Evolutionary conservation across 2,113 vertebrate genomes (phyloP).

Genomic region (Pagrus major): DNA sequence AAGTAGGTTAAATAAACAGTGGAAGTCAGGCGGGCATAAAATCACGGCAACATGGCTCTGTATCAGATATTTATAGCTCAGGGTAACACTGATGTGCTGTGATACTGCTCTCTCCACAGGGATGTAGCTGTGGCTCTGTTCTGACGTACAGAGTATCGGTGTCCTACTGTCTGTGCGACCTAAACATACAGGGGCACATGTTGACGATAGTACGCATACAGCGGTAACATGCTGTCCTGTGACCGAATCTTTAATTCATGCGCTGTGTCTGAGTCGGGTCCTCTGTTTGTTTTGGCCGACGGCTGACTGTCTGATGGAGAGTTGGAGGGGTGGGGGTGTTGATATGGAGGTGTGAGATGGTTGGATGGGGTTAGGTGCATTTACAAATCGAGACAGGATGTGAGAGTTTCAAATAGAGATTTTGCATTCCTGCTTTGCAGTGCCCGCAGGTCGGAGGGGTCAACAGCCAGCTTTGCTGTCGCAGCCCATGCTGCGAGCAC

Average conservation of each 20-base stretch:
- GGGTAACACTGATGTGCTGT: slow-evolving; percentile 23
- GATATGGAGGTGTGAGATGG: background rate
- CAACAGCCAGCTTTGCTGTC: slow-evolving; percentile 68
- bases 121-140: slow-evolving; percentile 45
- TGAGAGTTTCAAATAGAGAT: slow-evolving; percentile 60
- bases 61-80: slow-evolving; percentile 64
- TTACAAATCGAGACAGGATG: slow-evolving; percentile 64
- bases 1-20: slow-evolving; percentile 65
- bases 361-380: slow-evolving; percentile 23
- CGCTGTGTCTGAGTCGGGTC: background rate
- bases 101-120: slow-evolving; percentile 57
- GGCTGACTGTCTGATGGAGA: slow-evolving; percentile 27
- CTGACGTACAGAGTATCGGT: slow-evolving; percentile 56
- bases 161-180: slow-evolving; percentile 62
- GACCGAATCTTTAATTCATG: slow-evolving; percentile 70
- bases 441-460: slow-evolving; percentile 62
- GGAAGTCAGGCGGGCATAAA: slow-evolving; percentile 51
- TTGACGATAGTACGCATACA: slow-evolving; percentile 52
- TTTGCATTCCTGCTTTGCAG: slow-evolving; percentile 60
- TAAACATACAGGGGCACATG: slow-evolving; percentile 57
- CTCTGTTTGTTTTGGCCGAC: slow-evolving; percentile 41
- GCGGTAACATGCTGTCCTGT: slow-evolving; percentile 37
- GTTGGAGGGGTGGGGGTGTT: background rate
- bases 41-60: slow-evolving; percentile 34
- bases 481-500: slow-evolving; percentile 48